Percentiles rank a stretch among this genome's conserved stretches.
Evolutionary conservation across 2,888 invertebrate species (phyloP).

Genomic region (Dasypolia templi): DNA sequence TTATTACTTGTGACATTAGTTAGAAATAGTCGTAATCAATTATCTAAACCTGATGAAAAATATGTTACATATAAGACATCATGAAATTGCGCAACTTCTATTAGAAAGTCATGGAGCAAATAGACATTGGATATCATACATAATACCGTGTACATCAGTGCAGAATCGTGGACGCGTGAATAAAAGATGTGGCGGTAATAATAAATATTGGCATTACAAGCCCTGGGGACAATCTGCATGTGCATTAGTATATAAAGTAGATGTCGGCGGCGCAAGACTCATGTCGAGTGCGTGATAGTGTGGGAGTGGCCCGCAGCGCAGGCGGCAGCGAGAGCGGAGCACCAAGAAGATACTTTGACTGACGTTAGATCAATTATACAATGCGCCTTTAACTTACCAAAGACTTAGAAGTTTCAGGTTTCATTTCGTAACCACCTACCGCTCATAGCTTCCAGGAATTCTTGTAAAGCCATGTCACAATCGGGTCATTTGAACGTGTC

Average conservation of each 20-base stretch:
- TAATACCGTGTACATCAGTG: constrained; percentile 26
- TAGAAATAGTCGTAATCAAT: background rate
- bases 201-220: constrained; percentile 56
- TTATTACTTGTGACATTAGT: too few relatives aligned
- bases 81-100: background rate
- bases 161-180: constrained; percentile 34
- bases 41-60: too few relatives aligned
- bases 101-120: constrained; percentile 9
- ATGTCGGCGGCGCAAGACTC: constrained; percentile 50
- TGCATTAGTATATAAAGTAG: constrained; percentile 57
- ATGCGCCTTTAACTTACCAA: background rate
- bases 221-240: constrained; percentile 51
- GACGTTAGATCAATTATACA: background rate
- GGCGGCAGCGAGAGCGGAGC: background rate
- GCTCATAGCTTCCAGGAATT: constrained; percentile 19
- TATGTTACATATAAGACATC: background rate
- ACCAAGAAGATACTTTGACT: too few relatives aligned
- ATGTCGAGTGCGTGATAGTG: constrained; percentile 50
- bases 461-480: constrained; percentile 56
- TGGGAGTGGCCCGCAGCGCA: background rate
- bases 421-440: background rate
- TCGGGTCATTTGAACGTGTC: constrained; percentile 66
- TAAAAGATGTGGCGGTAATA: constrained; percentile 51
- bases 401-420: background rate
- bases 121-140: constrained; percentile 16